Evolutionary conservation across 2,797 vertebrate genomes (phyloP), one percentile per base, ranked within the genome.

Genomic region (Rhincodon typus): DNA sequence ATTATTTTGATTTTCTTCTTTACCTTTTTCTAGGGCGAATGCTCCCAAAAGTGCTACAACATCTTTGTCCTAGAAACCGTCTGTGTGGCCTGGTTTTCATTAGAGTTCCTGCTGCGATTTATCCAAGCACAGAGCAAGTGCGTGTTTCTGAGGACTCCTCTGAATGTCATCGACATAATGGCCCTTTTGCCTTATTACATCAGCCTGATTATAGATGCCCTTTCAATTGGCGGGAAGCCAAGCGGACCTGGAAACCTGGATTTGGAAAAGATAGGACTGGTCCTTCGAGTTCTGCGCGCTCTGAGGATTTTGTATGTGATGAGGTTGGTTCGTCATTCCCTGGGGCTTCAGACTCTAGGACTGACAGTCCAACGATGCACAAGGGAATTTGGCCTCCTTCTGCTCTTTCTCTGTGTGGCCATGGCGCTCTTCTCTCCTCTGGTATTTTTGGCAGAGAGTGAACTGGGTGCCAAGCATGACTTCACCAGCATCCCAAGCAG

Each of bases 61-160:
- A 99, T 99, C 97, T 99, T 99, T 46, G 98, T 99, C 96, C 97
- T 99, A 98, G 99, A 99, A 98, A 99, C 99, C 0, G 98, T 99
- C 96, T 99, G 99, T 0, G 99, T 99, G 95, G 99, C 97, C 4
- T 99, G 99, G 99, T 99, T 99, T 97, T 99, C 99, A 4, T 97
- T 99, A 94, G 99, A 99, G 97, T 99, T 99, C 97, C 96, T 99
- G 96, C 98, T 99, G 96, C 98, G 99, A 90, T 99, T 98, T 96
- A 99, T 99, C 96, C 99, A 99, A 97, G 98, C 99, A 0, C 98
- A 98, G 97, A 98, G 98, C 97, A 99, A 99, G 97, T 99, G 98
- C 0, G 97, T 97, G 96, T 99, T 99, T 97, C 97, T 99, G 97
- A 98, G 98, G n/a, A 99, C 98, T 3, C 99, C 99, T 0, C 98